Evolutionary conservation across 2,113 vertebrate genomes (phyloP).

Genomic region (Psephotus haematonotus): DNA sequence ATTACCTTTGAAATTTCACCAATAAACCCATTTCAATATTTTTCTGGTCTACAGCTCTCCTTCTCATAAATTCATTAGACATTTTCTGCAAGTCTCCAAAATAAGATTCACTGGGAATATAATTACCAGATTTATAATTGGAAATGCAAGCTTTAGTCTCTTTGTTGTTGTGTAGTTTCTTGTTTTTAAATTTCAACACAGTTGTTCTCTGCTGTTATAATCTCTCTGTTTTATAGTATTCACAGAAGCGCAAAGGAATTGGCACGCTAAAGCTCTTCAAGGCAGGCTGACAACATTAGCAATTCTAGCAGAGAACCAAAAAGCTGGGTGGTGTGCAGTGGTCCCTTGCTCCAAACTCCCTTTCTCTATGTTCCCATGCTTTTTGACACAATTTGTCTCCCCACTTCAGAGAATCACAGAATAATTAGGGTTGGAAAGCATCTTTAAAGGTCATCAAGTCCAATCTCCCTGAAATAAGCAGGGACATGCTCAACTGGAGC

Average conservation of each 20-base stretch:
- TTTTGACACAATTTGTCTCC: background rate
- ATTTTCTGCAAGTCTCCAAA: background rate
- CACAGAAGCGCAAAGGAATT: background rate
- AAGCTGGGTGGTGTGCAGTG: background rate
- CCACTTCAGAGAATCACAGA: background rate
- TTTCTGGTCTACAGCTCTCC: background rate
- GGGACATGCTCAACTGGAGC: background rate
- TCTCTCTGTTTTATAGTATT: background rate
- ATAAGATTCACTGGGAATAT: background rate
- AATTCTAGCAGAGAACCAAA: background rate
- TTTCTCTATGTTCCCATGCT: background rate
- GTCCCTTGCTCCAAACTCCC: background rate
- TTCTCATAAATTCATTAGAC: background rate
- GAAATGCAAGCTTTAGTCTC: background rate
- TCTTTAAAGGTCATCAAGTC: background rate
- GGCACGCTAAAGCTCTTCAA: background rate
- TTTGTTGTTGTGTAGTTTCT: background rate
- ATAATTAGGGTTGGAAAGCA: background rate
- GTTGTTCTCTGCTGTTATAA: background rate
- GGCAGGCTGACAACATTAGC: fast-evolving
- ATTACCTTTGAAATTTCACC: slow-evolving; percentile 3
- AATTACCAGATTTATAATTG: background rate
- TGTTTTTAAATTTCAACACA: background rate
- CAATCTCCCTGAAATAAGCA: background rate
- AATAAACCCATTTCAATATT: background rate